Conservation (phyloP, 53 echinoderm and acorn worm genomes). For the Temnopleurus reevesii region DNA sequence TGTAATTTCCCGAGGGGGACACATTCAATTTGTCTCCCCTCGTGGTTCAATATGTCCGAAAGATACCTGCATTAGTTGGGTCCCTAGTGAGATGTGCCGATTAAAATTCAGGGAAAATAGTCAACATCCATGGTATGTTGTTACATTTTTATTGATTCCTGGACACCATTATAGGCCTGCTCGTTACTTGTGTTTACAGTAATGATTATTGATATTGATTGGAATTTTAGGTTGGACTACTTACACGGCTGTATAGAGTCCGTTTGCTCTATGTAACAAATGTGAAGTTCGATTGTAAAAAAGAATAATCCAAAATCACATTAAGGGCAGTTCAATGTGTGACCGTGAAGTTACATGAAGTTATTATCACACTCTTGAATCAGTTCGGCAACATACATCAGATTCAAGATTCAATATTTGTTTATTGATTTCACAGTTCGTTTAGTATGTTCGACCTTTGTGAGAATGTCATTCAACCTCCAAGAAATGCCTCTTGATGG, state of each 20-base stretch:
- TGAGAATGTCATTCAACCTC: constrained; percentile 21
- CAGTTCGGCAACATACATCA: too few species aligned
- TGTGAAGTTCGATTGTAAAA: too few species aligned
- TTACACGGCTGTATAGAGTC: background rate
- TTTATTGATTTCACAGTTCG: too few species aligned
- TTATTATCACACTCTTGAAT: too few species aligned
- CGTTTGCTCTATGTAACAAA: too few species aligned
- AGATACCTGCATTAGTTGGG: constrained; percentile 2
- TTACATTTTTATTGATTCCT: background rate
- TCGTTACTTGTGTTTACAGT: background rate
- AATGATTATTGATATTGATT: background rate
- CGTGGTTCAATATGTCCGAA: background rate
- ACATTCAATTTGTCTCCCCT: background rate
- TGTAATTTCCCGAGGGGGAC: constrained; percentile 25
- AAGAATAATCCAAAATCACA: too few species aligned
- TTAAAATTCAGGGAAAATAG: background rate
- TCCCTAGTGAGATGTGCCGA: background rate
- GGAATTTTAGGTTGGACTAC: background rate
- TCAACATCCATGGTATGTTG: background rate
- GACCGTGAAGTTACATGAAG: too few species aligned
- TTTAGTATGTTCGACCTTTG: too few species aligned
- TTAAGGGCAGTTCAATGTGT: too few species aligned
- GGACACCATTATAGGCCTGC: background rate
- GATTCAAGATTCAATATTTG: too few species aligned
- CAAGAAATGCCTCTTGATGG: background rate